phyloP scores from a whole-genome alignment of 1,140 invertebrate species.

The Campoletis sonorensis region DNA sequence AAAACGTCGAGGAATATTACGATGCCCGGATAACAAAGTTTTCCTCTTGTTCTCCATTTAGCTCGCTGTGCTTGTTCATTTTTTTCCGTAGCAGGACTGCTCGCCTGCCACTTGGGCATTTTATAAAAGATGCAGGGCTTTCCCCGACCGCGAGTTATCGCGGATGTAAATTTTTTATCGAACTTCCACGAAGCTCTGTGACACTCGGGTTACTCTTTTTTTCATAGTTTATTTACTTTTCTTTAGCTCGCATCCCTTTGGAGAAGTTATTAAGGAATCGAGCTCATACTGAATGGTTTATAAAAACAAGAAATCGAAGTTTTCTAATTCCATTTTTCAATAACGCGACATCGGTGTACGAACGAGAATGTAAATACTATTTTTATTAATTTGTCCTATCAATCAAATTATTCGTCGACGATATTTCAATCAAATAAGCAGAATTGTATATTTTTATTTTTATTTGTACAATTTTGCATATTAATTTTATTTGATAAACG shows the following conservation, averaged over 20 bases:
- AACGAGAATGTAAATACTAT: no score
- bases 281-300: not conserved
- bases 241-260: not conserved
- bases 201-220: not conserved
- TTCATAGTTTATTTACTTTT: constrained; percentile 9
- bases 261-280: not conserved
- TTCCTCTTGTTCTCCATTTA: constrained; percentile 21
- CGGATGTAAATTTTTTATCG: constrained; percentile 74
- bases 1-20: constrained; percentile 40
- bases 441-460: no score
- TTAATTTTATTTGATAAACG: no score
- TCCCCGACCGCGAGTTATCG: constrained; percentile 66
- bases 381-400: no score
- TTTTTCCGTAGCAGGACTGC: not conserved
- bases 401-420: no score
- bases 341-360: no score
- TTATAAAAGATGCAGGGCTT: constrained; percentile 74
- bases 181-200: constrained; percentile 17
- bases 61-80: not conserved
- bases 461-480: no score
- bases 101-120: constrained; percentile 61
- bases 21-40: constrained; percentile 68
- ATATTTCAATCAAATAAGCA: no score
- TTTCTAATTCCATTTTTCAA: no score
- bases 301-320: no score